Conservation (phyloP, 2,888 invertebrate genomes). For the Homarus gammarus region DNA sequence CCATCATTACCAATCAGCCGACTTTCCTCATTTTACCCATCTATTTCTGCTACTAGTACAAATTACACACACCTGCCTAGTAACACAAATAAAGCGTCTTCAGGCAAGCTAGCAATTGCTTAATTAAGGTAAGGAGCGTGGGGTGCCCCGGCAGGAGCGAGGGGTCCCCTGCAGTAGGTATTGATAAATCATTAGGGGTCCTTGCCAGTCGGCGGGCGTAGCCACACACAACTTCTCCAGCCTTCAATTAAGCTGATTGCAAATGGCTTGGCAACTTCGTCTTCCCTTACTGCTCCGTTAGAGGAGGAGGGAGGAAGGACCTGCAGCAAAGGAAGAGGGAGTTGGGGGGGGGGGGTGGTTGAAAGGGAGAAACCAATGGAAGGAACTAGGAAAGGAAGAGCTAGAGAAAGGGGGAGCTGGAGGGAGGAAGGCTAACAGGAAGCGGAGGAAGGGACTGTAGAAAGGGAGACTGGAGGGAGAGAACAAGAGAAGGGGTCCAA, state of each 20-base stretch:
- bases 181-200: background rate
- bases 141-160: background rate
- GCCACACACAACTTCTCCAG: slow-evolving; percentile 4
- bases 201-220: background rate
- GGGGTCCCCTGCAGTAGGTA: background rate
- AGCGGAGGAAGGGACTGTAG: background rate
- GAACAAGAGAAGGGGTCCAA: too few species aligned
- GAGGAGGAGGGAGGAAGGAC: background rate
- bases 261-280: slow-evolving; percentile 1
- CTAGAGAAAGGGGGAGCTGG: background rate
- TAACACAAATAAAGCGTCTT: background rate
- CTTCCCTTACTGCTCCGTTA: background rate
- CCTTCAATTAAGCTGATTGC: slow-evolving; percentile 15
- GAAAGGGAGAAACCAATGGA: background rate
- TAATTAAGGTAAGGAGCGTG: slow-evolving; percentile 1
- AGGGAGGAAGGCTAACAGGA: background rate
- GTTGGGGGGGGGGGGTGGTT: too few species aligned
- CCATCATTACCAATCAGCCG: too few species aligned
- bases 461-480: background rate
- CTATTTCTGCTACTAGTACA: too few species aligned
- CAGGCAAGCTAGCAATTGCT: background rate
- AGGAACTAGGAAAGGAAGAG: background rate
- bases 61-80: too few species aligned
- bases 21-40: too few species aligned
- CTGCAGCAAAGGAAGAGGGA: too few species aligned